Evolutionary conservation across 2,888 invertebrate species (phyloP).

Genomic region (Erebia ligea): DNA sequence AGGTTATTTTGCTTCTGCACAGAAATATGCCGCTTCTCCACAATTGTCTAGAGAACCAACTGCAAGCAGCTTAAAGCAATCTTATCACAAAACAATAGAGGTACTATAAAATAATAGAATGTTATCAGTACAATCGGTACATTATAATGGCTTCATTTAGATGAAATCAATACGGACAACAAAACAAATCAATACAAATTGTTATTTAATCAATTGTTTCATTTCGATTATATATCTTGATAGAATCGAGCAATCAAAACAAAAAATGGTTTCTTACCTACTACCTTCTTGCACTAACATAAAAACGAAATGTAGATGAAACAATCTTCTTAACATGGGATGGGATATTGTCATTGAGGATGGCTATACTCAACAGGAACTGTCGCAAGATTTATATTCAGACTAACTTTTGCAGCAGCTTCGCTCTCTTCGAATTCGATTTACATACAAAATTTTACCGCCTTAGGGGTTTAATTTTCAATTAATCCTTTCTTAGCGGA

Average conservation of each 20-base stretch:
- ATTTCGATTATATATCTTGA: slow-evolving; percentile 12
- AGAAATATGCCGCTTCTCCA: not conserved
- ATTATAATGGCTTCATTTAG: slow-evolving; percentile 15
- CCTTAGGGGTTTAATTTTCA: too few species aligned
- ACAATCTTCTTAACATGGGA: not conserved
- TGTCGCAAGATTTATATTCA: not conserved
- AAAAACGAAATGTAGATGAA: slow-evolving; percentile 4
- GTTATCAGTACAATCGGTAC: slow-evolving; percentile 8
- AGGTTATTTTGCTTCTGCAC: not conserved
- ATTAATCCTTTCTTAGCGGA: too few species aligned
- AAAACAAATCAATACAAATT: slow-evolving; percentile 15
- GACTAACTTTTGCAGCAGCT: not conserved
- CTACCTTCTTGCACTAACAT: not conserved
- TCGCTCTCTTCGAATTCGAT: not conserved
- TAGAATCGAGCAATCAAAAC: slow-evolving; percentile 12
- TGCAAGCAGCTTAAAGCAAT: not conserved
- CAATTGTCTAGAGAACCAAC: not conserved
- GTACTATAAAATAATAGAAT: slow-evolving; percentile 7
- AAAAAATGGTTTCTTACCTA: slow-evolving; percentile 2
- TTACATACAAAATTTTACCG: too few species aligned
- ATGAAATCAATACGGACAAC: slow-evolving; percentile 16
- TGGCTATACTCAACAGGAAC: not conserved
- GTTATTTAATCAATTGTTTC: slow-evolving; percentile 14
- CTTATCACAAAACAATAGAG: slow-evolving; percentile 9
- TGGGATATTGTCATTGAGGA: not conserved